Percentiles rank a stretch among this genome's conserved stretches.
These are phyloP conservation scores for Epistrophella euchroma DNA, from an alignment of 2,888 invertebrate species.

Conservation along the genomic window DNA sequence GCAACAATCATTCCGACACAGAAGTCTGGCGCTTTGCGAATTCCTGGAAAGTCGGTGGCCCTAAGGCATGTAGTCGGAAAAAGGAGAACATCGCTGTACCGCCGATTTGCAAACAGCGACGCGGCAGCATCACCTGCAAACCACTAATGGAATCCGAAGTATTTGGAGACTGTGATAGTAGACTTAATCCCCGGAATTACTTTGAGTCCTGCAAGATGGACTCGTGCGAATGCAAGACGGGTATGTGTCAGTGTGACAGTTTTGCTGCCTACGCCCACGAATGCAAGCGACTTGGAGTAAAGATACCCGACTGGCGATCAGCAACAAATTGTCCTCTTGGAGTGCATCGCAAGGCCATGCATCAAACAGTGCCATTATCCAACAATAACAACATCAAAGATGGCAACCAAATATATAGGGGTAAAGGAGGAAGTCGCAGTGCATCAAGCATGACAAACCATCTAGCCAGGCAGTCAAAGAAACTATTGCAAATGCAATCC, in stretches of 20 bases:
- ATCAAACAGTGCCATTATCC: slow-evolving; percentile 76
- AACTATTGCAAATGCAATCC: slow-evolving; percentile 77
- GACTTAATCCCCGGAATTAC: slow-evolving; percentile 92
- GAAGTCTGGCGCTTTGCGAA: slow-evolving; percentile 90
- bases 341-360: slow-evolving; percentile 74
- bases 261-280: slow-evolving; percentile 95
- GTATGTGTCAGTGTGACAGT: slow-evolving; percentile 94
- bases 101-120: slow-evolving; percentile 85
- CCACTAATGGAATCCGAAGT: slow-evolving; percentile 85
- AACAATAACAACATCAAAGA: slow-evolving; percentile 66
- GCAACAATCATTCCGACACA: slow-evolving; percentile 87
- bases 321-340: slow-evolving; percentile 87
- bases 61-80: slow-evolving; percentile 87
- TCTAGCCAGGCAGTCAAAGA: slow-evolving; percentile 33
- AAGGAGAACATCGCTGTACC: slow-evolving; percentile 84
- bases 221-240: slow-evolving; percentile 93
- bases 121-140: slow-evolving; percentile 85
- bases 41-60: slow-evolving; percentile 95
- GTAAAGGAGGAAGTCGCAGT: slow-evolving; percentile 26
- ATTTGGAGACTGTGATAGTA: slow-evolving; percentile 91
- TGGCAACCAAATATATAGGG: slow-evolving; percentile 58
- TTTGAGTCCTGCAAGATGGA: slow-evolving; percentile 94
- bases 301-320: slow-evolving; percentile 89
- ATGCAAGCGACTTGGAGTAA: slow-evolving; percentile 91
- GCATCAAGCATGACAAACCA: slow-evolving; percentile 31